Percentiles rank a stretch among this genome's conserved stretches.
Conservation (phyloP, 53 echinoderm and acorn worm species). For the Temnopleurus reevesii region DNA sequence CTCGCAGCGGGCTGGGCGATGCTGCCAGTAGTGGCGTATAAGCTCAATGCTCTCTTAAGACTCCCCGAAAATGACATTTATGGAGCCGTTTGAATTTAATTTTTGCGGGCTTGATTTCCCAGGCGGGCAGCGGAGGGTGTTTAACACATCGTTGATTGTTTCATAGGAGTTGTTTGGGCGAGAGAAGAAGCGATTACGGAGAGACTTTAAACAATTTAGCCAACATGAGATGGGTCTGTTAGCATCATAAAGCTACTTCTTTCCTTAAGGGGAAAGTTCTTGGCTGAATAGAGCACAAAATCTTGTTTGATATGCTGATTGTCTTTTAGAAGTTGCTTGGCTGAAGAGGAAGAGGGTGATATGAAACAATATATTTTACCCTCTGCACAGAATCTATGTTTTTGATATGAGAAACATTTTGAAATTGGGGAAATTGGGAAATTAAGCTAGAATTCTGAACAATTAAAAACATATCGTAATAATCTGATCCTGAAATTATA, state of each 20-base stretch:
- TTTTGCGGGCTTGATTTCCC: conserved; percentile 56
- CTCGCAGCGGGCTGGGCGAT: neutral
- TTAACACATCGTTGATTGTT: conserved; percentile 62
- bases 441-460: too few relatives aligned
- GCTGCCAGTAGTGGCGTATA: neutral
- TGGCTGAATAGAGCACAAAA: too few relatives aligned
- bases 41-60: conserved; percentile 50
- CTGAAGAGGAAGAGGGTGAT: too few relatives aligned
- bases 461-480: too few relatives aligned
- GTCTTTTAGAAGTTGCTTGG: too few relatives aligned
- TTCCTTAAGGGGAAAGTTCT: too few relatives aligned
- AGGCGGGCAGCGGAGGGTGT: neutral
- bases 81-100: conserved; percentile 60
- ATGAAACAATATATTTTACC: too few relatives aligned
- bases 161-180: conserved; percentile 28
- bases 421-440: too few relatives aligned
- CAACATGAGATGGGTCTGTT: conserved; percentile 45
- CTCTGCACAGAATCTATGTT: too few relatives aligned
- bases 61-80: conserved; percentile 60
- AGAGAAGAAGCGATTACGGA: conserved; percentile 39
- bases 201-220: conserved; percentile 32
- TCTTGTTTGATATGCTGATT: too few relatives aligned
- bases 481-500: too few relatives aligned
- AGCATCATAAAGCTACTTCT: neutral
- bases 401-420: too few relatives aligned